Evolutionary conservation across 2,113 vertebrate species (phyloP).

Genomic region (Apeltes quadracus): DNA sequence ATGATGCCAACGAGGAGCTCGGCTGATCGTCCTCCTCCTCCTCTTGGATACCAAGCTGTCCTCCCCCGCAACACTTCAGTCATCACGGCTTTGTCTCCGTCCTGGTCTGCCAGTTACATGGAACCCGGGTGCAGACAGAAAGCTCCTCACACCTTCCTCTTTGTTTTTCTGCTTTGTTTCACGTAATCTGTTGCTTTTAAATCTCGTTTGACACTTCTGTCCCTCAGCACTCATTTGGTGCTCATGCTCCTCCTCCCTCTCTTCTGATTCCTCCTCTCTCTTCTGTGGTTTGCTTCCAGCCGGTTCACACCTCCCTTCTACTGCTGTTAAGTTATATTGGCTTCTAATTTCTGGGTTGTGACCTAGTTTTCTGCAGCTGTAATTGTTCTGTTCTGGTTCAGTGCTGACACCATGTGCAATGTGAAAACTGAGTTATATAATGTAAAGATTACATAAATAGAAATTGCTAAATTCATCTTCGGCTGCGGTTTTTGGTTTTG

Average conservation of each 20-base stretch:
- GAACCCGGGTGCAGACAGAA: background rate
- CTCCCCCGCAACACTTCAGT: conserved; percentile 6
- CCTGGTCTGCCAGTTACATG: conserved; percentile 10
- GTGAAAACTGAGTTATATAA: background rate
- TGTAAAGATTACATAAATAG: background rate
- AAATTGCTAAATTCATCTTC: background rate
- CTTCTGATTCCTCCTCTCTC: background rate
- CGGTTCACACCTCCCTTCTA: conserved; percentile 45
- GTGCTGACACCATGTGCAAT: background rate
- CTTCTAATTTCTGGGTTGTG: conserved; percentile 43
- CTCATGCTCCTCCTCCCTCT: background rate
- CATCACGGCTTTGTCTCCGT: conserved; percentile 9
- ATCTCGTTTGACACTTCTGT: background rate
- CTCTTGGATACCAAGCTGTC: conserved; percentile 18
- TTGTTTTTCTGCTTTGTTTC: background rate
- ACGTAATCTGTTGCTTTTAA: background rate
- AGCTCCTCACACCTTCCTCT: background rate
- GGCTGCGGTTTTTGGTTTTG: background rate
- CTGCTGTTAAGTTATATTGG: conserved; percentile 38
- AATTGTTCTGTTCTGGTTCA: conserved; percentile 16
- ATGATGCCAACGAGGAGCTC: background rate
- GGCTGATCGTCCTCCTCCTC: background rate
- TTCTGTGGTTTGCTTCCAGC: background rate
- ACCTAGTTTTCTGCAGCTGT: conserved; percentile 43
- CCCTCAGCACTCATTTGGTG: background rate